phyloP scores from a whole-genome alignment of 2,888 invertebrate species.

The Drosophila atripex region DNA sequence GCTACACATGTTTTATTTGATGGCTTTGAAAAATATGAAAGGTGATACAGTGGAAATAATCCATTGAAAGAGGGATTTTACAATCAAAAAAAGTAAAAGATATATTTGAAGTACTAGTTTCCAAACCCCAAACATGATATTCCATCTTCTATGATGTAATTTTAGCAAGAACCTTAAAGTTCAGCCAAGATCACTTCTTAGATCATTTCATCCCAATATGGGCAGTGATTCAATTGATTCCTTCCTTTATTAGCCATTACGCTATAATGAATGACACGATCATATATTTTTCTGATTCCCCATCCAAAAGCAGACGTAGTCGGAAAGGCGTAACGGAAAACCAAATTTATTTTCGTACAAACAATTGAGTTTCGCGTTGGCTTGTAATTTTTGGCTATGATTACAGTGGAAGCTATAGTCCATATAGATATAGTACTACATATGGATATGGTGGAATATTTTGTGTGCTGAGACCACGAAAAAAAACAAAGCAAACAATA shows the following conservation, averaged over 20 bases:
- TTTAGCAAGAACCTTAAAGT: not conserved
- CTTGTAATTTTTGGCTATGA: conserved; percentile 58
- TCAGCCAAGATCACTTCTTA: conserved; percentile 13
- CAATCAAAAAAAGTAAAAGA: not conserved
- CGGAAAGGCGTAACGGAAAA: conserved; percentile 60
- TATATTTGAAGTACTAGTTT: not conserved
- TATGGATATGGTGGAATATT: conserved; percentile 9
- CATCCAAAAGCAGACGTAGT: conserved; percentile 40
- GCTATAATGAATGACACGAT: conserved; percentile 15
- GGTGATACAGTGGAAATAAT: conserved; percentile 1
- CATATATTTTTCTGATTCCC: conserved; percentile 7
- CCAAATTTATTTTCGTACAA: conserved; percentile 38
- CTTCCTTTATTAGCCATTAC: not conserved
- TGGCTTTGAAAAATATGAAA: conserved; percentile 16
- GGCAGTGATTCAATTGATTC: conserved; percentile 13
- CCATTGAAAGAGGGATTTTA: not conserved
- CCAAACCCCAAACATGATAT: conserved; percentile 2
- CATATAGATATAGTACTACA: conserved; percentile 18
- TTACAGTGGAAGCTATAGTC: conserved; percentile 57
- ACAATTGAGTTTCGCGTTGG: conserved; percentile 63
- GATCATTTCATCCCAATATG: conserved; percentile 24
- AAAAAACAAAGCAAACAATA: conserved; percentile 43
- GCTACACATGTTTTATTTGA: conserved; percentile 17
- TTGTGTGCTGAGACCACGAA: conserved; percentile 28
- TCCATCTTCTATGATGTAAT: conserved; percentile 14